A percentile compares a stretch with the other conserved stretches of the same genome.
Conservation (phyloP, 2,888 invertebrate genomes). For the Orchesellides sinensis region DNA sequence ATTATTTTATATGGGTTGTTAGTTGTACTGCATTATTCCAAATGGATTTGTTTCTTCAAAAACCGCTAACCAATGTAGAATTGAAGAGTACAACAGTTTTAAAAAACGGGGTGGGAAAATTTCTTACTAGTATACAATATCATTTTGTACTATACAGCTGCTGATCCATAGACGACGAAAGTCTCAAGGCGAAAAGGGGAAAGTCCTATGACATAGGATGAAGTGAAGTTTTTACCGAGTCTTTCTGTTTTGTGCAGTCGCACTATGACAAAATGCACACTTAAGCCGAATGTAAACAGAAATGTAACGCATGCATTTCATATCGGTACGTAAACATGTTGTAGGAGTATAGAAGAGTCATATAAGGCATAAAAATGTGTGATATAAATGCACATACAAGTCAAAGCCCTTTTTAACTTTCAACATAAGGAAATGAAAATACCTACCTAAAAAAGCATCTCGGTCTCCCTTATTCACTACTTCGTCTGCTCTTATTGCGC, state of each 20-base stretch:
- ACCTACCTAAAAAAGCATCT: not conserved
- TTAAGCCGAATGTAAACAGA: not conserved
- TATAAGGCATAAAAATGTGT: not conserved
- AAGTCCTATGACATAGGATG: constrained; percentile 42
- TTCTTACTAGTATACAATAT: not conserved
- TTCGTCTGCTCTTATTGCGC: constrained; percentile 22
- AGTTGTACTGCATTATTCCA: no score
- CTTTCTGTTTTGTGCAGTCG: not conserved
- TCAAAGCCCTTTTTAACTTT: constrained; percentile 43
- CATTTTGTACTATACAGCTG: not conserved
- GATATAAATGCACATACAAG: not conserved
- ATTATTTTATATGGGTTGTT: no score
- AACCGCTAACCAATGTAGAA: no score
- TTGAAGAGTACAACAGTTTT: no score
- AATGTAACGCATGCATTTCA: not conserved
- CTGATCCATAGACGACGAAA: no score
- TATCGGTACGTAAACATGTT: not conserved
- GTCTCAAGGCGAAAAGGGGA: constrained; percentile 54
- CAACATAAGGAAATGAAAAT: no score
- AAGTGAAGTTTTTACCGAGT: not conserved
- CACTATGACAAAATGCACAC: constrained; percentile 6
- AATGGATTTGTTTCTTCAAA: no score
- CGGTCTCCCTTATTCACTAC: not conserved
- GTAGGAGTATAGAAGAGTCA: no score
- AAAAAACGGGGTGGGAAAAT: no score